A percentile compares a stretch with the other conserved stretches of the same genome.
Evolutionary conservation across 2,113 vertebrate species (phyloP).

Genomic region (Anarhynchus alexandrinus): DNA sequence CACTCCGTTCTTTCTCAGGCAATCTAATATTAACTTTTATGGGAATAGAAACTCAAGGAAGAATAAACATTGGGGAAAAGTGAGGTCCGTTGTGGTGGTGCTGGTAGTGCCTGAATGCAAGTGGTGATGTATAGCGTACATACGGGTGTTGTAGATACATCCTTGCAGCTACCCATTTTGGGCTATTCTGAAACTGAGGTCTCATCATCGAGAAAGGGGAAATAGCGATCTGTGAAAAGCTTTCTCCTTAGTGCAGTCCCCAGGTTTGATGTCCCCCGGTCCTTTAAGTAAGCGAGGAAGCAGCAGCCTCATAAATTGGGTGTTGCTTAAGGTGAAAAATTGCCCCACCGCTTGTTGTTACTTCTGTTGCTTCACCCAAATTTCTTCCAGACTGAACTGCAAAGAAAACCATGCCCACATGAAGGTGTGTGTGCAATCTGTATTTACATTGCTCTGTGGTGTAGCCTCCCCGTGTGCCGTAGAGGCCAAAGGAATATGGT

Average conservation of each 20-base stretch:
- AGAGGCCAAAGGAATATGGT: accelerated
- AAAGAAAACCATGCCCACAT: not conserved
- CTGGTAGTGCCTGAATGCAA: not conserved
- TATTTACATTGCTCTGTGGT: too few relatives aligned
- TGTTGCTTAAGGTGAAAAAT: not conserved
- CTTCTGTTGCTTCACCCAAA: not conserved
- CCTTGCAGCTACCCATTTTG: not conserved
- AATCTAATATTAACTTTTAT: not conserved
- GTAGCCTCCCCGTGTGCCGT: accelerated
- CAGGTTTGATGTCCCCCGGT: not conserved
- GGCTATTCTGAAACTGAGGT: not conserved
- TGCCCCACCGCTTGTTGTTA: accelerated
- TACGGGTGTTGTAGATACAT: accelerated
- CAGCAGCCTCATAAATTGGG: not conserved
- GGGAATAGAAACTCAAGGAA: not conserved
- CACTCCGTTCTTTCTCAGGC: accelerated
- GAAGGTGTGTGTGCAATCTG: too few relatives aligned
- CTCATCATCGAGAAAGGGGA: not conserved
- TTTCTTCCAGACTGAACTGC: not conserved
- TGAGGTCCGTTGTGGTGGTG: not conserved
- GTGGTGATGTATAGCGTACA: accelerated
- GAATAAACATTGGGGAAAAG: not conserved
- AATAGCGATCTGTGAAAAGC: not conserved
- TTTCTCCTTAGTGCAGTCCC: not conserved
- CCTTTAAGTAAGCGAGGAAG: not conserved